Evolutionary conservation across 2,113 vertebrate genomes (phyloP).

Genomic region (Ochotona curzoniae): DNA sequence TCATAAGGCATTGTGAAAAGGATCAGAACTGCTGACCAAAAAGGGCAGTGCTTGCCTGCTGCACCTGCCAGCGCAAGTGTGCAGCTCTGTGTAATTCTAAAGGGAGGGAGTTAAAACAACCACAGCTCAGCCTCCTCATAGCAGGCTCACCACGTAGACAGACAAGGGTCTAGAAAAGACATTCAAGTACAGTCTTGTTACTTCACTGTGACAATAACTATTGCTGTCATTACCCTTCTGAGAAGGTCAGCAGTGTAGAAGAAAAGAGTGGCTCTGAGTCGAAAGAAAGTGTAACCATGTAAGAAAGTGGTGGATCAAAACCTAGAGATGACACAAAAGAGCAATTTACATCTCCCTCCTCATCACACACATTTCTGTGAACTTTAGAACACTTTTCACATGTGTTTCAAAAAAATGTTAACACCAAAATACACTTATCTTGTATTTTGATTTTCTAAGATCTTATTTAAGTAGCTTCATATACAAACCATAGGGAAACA

Average conservation of each 20-base stretch:
- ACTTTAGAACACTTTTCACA: too few species aligned
- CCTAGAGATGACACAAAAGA: neutral
- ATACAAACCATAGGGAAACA: neutral
- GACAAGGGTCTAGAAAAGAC: neutral
- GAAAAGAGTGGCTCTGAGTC: neutral
- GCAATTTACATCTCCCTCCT: neutral
- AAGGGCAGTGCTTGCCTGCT: neutral
- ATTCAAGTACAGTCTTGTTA: neutral
- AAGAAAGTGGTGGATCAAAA: neutral
- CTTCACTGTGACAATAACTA: neutral
- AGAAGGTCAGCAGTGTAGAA: neutral
- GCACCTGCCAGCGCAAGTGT: neutral
- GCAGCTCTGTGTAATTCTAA: neutral
- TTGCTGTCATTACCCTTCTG: neutral
- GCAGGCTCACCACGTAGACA: neutral
- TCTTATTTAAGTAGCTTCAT: too few species aligned
- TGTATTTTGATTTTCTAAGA: too few species aligned
- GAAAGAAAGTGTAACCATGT: neutral
- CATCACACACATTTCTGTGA: too few species aligned
- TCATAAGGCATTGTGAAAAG: neutral
- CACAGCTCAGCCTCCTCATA: fast-evolving
- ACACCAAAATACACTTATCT: too few species aligned
- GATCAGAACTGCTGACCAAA: neutral
- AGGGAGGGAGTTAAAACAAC: neutral
- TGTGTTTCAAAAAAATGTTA: too few species aligned